These are phyloP conservation scores for Eulithis testata DNA, from an alignment of 2,888 invertebrate genomes.

Conservation along the genomic window DNA sequence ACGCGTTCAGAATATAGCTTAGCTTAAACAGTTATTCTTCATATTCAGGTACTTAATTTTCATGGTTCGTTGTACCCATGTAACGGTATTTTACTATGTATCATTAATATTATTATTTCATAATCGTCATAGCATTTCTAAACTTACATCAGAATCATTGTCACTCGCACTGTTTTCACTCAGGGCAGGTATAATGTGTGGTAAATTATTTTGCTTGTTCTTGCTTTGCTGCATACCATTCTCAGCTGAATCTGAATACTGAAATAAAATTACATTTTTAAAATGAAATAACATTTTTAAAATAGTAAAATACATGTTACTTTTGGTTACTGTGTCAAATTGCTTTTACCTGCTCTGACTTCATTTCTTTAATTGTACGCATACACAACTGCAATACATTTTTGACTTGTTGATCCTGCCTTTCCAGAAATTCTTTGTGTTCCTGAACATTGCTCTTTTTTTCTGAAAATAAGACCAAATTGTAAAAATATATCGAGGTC, in stretches of 20 bases:
- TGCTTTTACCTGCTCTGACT: conserved; percentile 52
- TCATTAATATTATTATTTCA: neutral
- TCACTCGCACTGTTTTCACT: conserved; percentile 48
- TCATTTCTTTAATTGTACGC: conserved; percentile 64
- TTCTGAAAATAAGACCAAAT: conserved; percentile 46
- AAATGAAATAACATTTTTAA: neutral
- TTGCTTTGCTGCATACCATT: conserved; percentile 24
- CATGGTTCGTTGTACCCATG: too few species aligned
- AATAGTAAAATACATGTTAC: neutral
- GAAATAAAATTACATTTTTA: conserved; percentile 4
- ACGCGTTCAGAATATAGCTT: too few species aligned
- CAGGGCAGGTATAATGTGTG: conserved; percentile 41
- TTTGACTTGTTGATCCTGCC: conserved; percentile 61
- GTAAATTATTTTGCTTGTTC: conserved; percentile 31
- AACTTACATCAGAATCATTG: conserved; percentile 49
- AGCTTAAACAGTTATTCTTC: too few species aligned
- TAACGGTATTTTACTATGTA: neutral
- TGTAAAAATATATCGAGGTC: neutral
- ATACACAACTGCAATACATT: conserved; percentile 62
- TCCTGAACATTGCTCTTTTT: conserved; percentile 58
- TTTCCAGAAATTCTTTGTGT: conserved; percentile 55
- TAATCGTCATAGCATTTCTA: conserved; percentile 1
- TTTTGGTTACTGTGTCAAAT: neutral
- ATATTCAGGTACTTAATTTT: too few species aligned
- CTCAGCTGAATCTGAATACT: conserved; percentile 34